A percentile compares a stretch with the other conserved stretches of the same genome.
These are phyloP conservation scores for Oreochromis spilurus DNA, from an alignment of 2,113 vertebrate genomes.

Conservation along the genomic window DNA sequence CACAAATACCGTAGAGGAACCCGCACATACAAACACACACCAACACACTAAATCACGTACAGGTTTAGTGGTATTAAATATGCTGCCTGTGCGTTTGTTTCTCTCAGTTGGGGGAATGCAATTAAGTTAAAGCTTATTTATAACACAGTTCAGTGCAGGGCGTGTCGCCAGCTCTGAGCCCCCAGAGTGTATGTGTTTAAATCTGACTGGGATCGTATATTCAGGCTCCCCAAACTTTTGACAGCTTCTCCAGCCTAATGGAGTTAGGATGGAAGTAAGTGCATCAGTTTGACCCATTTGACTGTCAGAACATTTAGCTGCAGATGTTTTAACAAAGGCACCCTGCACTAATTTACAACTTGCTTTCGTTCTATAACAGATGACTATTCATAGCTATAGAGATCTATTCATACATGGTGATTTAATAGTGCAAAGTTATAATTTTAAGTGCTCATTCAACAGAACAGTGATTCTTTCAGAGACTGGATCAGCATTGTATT, in stretches of 20 bases:
- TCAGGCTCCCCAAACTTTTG: constrained; percentile 16
- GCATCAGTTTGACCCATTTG: constrained; percentile 13
- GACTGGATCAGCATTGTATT: neutral
- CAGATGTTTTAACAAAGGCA: neutral
- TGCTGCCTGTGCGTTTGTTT: constrained; percentile 40
- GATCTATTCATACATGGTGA: neutral
- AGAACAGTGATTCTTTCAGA: neutral
- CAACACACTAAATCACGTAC: neutral
- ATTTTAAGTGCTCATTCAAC: neutral
- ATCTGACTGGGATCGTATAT: constrained; percentile 33
- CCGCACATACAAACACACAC: neutral
- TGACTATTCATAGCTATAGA: neutral
- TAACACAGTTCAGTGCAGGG: constrained; percentile 33
- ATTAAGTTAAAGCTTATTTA: constrained; percentile 65
- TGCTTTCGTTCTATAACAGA: neutral
- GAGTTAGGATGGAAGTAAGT: constrained; percentile 5
- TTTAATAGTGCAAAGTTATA: neutral
- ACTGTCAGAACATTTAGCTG: neutral
- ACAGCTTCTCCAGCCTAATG: constrained; percentile 19
- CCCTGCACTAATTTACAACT: neutral
- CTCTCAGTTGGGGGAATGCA: constrained; percentile 44
- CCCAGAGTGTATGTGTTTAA: constrained; percentile 28
- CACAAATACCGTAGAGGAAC: neutral
- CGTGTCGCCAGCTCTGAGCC: constrained; percentile 10
- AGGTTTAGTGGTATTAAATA: constrained; percentile 43